Percentiles rank a stretch among this genome's conserved stretches.
Conservation (phyloP, 2,113 vertebrate genomes). For the Glaucomys volans region DNA sequence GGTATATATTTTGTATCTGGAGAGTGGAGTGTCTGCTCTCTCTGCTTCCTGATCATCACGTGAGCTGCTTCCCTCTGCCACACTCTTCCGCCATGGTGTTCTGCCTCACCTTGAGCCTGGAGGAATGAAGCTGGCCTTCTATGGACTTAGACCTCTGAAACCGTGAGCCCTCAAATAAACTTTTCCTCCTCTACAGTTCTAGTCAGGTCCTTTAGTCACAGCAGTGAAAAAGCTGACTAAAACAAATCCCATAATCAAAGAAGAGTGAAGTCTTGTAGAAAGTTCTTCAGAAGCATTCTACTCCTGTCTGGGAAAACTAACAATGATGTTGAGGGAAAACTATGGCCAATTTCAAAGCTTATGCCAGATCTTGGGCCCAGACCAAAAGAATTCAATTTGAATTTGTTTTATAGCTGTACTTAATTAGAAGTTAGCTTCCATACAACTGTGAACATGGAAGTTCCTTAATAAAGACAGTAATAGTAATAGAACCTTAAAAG, state of each 20-base stretch:
- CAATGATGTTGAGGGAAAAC: background rate
- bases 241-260: constrained; percentile 5
- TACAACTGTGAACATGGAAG: background rate
- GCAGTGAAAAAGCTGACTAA: background rate
- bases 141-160: too few relatives aligned
- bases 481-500: background rate
- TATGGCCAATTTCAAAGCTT: background rate
- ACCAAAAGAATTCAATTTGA: background rate
- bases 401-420: background rate
- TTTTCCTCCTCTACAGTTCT: too few relatives aligned
- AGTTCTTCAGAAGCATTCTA: background rate
- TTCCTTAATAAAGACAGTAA: background rate
- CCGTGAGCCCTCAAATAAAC: too few relatives aligned
- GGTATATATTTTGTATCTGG: too few relatives aligned
- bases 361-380: background rate
- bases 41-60: too few relatives aligned
- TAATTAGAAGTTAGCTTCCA: background rate
- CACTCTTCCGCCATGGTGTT: too few relatives aligned
- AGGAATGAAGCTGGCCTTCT: too few relatives aligned
- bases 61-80: too few relatives aligned
- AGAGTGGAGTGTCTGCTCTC: too few relatives aligned
- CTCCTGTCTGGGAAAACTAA: background rate
- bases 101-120: too few relatives aligned
- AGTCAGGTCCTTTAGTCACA: too few relatives aligned
- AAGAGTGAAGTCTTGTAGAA: background rate